Base-by-base conservation (phyloP, 53 echinoderm and acorn worm species). In the Antedon mediterranea region DNA sequence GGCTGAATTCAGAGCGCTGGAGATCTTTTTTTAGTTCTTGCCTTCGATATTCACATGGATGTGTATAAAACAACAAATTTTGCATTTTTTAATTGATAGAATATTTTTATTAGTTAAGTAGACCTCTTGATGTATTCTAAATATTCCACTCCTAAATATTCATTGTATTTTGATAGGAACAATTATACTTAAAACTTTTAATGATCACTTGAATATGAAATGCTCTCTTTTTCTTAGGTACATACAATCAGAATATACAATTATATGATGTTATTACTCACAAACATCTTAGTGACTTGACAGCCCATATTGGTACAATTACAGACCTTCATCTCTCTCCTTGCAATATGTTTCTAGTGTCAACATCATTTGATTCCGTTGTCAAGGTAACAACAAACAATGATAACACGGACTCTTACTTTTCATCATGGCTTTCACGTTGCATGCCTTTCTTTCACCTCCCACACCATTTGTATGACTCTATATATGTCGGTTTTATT, bases 181-280 rank as follows among this genome's bases (percentile, higher is more conserved):
- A n/a, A n/a, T n/a, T n/a, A n/a, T n/a, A n/a, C n/a, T n/a, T n/a
- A n/a, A n/a, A n/a, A n/a, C n/a, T n/a, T n/a, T n/a, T n/a, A n/a
- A 11, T 6, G 2, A 14, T 74, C 33, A 32, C 15, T 29, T 3
- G 2, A 33, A 27, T 28, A 15, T 23, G 32, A 9, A 32, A 70
- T 80, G 28, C 6, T 29, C 31, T 72, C 31, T 43, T 8, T 71
- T 70, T 28, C 76, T 30, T 74, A 89, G 89, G 89, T 72, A 89
- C 89, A 43, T 89, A 89, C 80, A 89, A 89, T 79, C 82, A 85
- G 75, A 89, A 89, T 76, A 78, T 82, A 33, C 74, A 82, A 43
- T 76, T 89, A 29, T 82, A 85, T 82, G 89, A 89, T 32, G 76
- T 83, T n/a, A 42, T 44, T 31, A 75, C 73, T 4, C 72, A 81